Conservation (phyloP, 2,113 vertebrate species). For the Gobio gobio region DNA sequence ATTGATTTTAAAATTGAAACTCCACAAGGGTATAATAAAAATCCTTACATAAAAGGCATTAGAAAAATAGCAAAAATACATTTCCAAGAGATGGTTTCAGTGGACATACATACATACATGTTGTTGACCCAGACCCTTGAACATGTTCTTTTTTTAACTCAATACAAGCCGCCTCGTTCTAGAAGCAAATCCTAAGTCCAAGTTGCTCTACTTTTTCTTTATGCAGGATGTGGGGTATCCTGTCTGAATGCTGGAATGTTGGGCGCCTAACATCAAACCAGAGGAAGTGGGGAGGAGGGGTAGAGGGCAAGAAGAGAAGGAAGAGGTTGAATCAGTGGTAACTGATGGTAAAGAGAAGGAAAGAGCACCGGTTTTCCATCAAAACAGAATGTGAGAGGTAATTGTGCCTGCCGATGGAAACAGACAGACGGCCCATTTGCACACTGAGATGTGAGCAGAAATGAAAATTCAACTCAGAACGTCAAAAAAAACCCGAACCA, state of each 20-base stretch:
- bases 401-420: conserved; percentile 28
- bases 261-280: conserved; percentile 74
- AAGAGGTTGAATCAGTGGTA: conserved; percentile 41
- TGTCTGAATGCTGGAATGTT: conserved; percentile 77
- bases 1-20: not conserved
- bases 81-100: not conserved
- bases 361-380: conserved; percentile 42
- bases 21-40: not conserved
- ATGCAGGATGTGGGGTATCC: conserved; percentile 83
- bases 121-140: not conserved
- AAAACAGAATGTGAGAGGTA: conserved; percentile 38
- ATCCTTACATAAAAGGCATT: not conserved
- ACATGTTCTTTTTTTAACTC: not conserved
- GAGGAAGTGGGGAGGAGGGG: conserved; percentile 69
- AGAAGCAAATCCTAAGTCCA: not conserved
- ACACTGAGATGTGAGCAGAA: not conserved
- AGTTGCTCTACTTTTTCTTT: conserved; percentile 4
- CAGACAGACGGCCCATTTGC: not conserved
- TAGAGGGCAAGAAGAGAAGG: conserved; percentile 46
- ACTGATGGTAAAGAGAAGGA: conserved; percentile 10
- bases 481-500: not conserved
- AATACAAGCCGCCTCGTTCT: not conserved
- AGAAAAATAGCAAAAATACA: not conserved
- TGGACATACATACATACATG: not conserved
- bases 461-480: conserved; percentile 10